Percentiles rank a stretch among this genome's conserved stretches.
phyloP scores from a whole-genome alignment of 2,888 invertebrate species.

The Melipona bicolor region DNA sequence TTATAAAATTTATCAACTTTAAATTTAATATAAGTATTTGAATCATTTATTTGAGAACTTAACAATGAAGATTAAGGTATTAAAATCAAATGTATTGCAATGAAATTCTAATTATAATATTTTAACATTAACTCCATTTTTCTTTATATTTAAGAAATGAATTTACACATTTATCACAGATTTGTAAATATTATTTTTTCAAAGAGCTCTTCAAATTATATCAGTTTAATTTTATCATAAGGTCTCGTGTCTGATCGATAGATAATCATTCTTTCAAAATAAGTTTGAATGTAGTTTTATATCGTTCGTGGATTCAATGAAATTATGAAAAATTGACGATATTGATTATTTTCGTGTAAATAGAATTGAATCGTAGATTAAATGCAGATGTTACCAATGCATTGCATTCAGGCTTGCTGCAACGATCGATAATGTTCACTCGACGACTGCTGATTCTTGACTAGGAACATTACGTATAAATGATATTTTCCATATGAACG shows the following conservation, averaged over 20 bases:
- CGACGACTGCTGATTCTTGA: slow-evolving; percentile 49
- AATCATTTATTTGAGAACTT: background rate
- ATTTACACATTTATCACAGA: too few relatives aligned
- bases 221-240: too few relatives aligned
- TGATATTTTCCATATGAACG: slow-evolving; percentile 1
- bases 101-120: background rate
- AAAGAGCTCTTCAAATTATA: too few relatives aligned
- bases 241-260: too few relatives aligned
- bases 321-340: slow-evolving; percentile 11
- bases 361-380: slow-evolving; percentile 37
- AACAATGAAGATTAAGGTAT: background rate
- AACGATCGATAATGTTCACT: slow-evolving; percentile 68
- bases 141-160: too few relatives aligned
- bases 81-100: background rate
- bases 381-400: slow-evolving; percentile 67
- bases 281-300: background rate
- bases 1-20: too few relatives aligned
- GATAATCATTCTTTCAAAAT: too few relatives aligned
- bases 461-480: slow-evolving; percentile 31
- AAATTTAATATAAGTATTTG: background rate
- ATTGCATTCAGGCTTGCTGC: slow-evolving; percentile 59
- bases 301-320: background rate
- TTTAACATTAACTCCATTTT: too few relatives aligned
- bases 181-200: too few relatives aligned
- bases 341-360: slow-evolving; percentile 45